phyloP scores from a whole-genome alignment of 2,888 invertebrate genomes.

The Orthosia cruda region DNA sequence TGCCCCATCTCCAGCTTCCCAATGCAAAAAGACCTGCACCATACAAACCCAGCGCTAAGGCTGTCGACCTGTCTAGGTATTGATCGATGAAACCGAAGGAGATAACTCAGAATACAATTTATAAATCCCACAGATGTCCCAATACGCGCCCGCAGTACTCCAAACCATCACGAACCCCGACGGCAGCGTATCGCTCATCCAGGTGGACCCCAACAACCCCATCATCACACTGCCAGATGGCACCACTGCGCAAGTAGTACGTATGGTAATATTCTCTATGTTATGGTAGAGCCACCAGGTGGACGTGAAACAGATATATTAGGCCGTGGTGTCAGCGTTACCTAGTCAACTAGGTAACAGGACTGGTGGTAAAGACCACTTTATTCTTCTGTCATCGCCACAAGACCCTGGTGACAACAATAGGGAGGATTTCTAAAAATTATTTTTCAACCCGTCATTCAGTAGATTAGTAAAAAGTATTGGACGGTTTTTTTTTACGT shows the following conservation, averaged over 20 bases:
- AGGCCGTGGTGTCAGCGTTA: neutral
- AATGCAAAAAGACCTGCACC: no score
- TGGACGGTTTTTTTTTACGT: no score
- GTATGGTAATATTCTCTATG: conserved; percentile 57
- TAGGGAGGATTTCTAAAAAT: no score
- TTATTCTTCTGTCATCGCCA: no score
- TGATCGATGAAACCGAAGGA: no score
- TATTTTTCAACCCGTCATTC: no score
- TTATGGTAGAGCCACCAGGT: neutral
- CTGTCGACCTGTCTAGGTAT: no score
- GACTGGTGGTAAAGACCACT: no score
- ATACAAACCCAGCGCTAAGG: no score
- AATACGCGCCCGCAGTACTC: conserved; percentile 97
- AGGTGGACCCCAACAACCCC: conserved; percentile 98
- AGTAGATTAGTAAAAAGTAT: no score
- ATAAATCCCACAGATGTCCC: conserved; percentile 87
- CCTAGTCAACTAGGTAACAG: neutral
- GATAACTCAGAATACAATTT: neutral
- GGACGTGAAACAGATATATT: neutral
- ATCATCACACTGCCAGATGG: conserved; percentile 99
- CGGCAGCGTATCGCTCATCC: conserved; percentile 98
- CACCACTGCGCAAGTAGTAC: conserved; percentile 97
- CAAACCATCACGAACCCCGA: conserved; percentile 99
- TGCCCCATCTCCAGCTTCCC: no score
- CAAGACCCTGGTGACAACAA: no score